Evolutionary conservation across 2,113 vertebrate genomes (phyloP), one percentile per base, ranked within the genome.

Genomic region (Alaudala cheleensis): DNA sequence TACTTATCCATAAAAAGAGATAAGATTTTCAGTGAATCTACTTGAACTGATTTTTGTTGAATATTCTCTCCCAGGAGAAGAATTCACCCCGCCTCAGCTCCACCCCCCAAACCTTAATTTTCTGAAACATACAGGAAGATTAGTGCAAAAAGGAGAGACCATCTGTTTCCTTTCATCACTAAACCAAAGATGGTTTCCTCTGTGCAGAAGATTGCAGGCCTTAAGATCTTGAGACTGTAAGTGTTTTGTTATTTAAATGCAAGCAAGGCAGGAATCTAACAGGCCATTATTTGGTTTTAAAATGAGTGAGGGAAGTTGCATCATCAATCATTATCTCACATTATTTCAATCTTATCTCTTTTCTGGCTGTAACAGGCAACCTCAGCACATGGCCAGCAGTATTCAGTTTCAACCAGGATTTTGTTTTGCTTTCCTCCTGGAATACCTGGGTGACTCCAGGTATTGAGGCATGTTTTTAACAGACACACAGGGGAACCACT

Each of bases 91-190:
- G 34, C 28, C 49, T 47, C 33, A 79, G 8, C 34, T 76, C 53
- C 7, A 14, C 49, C 69, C 29, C 33, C 25, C 49, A 84, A 56
- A 81, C 42, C 21, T 91, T 82, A 60, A 74, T 93, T 95, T 95
- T 96, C 87, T 90, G 78, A 71, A 93, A 78, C 34, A 66, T 80
- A 42, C 18, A 87, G 54, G 65, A 77, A 93, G 92, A 95, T 91
- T 69, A 77, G 29, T 86, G 74, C 76, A 86, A 70, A 92, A 77
- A 80, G 42, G 82, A 92, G 28, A 81, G 42, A 81, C 76, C 82
- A 92, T 92, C 82, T 95, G 64, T 88, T 90, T 83, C 66, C 69
- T 87, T 93, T 94, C 50, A 92, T 81, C 51, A 56, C 47, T 66
- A 47, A 39, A 47, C 53, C 44, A 26, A 66, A 65, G 66, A 86